phyloP scores from a whole-genome alignment of 2,797 vertebrate genomes.

The Numenius phaeopus region DNA sequence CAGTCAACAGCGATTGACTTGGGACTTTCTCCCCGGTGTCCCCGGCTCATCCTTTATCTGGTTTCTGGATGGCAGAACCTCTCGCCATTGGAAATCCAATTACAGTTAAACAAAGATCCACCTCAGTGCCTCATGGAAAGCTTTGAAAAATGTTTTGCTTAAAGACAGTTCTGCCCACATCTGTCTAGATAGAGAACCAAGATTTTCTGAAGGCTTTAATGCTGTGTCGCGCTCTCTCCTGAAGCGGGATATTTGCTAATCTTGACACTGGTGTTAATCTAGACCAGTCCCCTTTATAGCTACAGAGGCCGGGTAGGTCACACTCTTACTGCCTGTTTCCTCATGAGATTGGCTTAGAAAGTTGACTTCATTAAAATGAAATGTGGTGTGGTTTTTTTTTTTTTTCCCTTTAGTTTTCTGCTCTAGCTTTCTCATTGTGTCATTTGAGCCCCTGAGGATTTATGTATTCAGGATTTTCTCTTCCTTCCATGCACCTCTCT shows the following conservation, averaged over 20 bases:
- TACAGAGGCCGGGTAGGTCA: not conserved
- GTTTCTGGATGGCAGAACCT: not conserved
- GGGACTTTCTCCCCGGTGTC: not conserved
- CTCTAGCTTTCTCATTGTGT: not conserved
- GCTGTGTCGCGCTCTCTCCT: not conserved
- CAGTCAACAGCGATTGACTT: not conserved
- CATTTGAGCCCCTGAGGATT: not conserved
- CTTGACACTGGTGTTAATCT: not conserved
- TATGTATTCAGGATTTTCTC: conserved; percentile 32
- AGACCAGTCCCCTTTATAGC: not conserved
- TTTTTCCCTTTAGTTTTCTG: not conserved
- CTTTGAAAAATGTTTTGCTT: conserved; percentile 56
- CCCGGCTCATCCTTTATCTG: not conserved
- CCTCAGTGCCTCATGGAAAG: conserved; percentile 12
- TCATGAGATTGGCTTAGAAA: conserved; percentile 12
- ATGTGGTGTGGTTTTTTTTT: not conserved
- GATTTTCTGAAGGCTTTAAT: not conserved
- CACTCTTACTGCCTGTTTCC: not conserved
- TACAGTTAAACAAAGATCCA: conserved; percentile 53
- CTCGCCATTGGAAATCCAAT: conserved; percentile 47
- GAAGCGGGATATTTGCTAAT: not conserved
- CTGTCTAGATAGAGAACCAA: not conserved
- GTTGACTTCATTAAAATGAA: conserved; percentile 58
- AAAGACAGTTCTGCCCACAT: not conserved
- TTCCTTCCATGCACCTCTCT: not conserved